Conservation (phyloP, 92 coral and sea anemone species). For the Montipora capitata region DNA sequence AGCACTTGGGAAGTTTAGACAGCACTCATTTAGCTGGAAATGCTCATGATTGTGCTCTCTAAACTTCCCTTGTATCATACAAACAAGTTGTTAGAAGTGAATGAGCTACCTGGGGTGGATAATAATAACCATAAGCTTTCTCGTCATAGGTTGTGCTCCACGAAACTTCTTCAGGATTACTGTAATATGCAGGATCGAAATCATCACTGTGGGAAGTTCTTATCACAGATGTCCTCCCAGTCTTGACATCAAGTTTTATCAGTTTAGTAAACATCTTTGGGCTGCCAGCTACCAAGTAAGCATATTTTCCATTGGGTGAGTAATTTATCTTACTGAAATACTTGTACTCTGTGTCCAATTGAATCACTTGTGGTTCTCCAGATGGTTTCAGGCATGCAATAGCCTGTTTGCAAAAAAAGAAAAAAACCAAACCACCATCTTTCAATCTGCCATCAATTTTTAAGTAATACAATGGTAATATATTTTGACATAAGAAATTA, state of each 20-base stretch:
- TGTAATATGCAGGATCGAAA: conserved; percentile 80
- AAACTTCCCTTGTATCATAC: no score
- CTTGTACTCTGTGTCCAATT: conserved; percentile 68
- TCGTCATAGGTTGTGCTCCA: conserved; percentile 84
- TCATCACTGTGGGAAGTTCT: conserved; percentile 65
- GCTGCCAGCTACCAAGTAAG: conserved; percentile 83
- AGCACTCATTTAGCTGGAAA: neutral
- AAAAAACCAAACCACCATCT: neutral
- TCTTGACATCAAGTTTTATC: conserved; percentile 75
- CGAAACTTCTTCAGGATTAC: conserved; percentile 81
- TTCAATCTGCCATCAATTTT: no score
- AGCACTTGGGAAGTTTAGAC: neutral
- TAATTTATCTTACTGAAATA: conserved; percentile 69
- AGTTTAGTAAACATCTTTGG: conserved; percentile 75
- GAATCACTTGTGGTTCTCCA: conserved; percentile 66
- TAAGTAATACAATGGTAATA: no score
- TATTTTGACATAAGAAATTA: no score
- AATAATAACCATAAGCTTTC: conserved; percentile 86
- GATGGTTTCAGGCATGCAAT: conserved; percentile 79
- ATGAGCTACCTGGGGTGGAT: conserved; percentile 85
- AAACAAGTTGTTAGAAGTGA: no score
- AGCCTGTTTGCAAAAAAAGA: conserved; percentile 50
- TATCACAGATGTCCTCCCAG: conserved; percentile 68
- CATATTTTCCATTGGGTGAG: conserved; percentile 77
- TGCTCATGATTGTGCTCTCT: neutral